Conservation (phyloP, 2,888 invertebrate genomes). For the Ormia ochracea region DNA sequence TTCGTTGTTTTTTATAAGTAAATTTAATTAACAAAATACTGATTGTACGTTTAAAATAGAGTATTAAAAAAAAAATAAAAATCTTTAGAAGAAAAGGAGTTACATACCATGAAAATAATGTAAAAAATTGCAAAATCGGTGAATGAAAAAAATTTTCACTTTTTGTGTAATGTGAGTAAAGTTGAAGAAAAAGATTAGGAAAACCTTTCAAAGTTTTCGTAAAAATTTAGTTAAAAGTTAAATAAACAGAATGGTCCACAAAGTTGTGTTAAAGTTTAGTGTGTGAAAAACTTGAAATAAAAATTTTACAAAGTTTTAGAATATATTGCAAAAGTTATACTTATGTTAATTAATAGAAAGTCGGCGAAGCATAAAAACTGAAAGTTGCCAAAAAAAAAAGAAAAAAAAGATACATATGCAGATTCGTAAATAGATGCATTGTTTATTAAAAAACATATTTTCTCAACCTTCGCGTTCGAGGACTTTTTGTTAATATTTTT, state of each 20-base stretch:
- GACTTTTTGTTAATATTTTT: constrained; percentile 51
- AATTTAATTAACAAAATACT: constrained; percentile 64
- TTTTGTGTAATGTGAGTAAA: constrained; percentile 53
- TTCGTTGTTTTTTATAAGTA: constrained; percentile 67
- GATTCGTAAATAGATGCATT: not conserved
- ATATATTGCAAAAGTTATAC: not conserved
- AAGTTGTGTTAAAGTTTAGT: not conserved
- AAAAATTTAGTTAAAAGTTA: constrained; percentile 19
- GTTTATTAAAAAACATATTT: constrained; percentile 30
- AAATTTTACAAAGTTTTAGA: not conserved
- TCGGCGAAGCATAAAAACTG: not conserved
- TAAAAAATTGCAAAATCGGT: constrained; percentile 40
- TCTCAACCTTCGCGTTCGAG: constrained; percentile 38
- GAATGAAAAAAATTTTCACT: constrained; percentile 56
- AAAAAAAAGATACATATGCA: not conserved
- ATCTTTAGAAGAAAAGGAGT: constrained; percentile 56
- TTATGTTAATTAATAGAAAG: not conserved
- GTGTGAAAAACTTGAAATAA: not conserved
- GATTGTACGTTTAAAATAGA: constrained; percentile 51
- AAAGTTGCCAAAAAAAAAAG: constrained; percentile 2
- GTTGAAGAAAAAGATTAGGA: constrained; percentile 54
- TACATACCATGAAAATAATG: constrained; percentile 27
- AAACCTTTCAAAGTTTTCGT: constrained; percentile 36
- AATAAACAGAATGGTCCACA: constrained; percentile 8
- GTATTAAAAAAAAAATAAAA: constrained; percentile 26